These are phyloP conservation scores for Tragelaphus oryx DNA, from an alignment of 2,797 vertebrate species.

Conservation along the genomic window DNA sequence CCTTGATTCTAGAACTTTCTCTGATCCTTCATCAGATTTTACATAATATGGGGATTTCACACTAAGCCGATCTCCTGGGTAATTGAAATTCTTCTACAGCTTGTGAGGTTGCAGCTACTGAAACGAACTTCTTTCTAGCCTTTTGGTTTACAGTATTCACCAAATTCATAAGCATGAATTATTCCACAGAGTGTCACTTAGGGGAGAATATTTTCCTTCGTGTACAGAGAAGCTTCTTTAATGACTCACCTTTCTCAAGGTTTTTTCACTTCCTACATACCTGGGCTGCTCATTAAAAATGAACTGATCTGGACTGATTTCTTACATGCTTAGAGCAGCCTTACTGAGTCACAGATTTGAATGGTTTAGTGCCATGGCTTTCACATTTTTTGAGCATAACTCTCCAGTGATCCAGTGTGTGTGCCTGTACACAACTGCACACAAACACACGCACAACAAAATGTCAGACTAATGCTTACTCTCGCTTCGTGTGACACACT, in stretches of 20 bases:
- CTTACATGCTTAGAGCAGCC: not conserved
- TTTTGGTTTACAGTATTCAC: slow-evolving; percentile 18
- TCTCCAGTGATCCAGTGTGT: not conserved
- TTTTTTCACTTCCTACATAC: slow-evolving; percentile 1
- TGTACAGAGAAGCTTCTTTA: slow-evolving; percentile 11
- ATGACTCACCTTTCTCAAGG: slow-evolving; percentile 15
- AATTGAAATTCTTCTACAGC: not conserved
- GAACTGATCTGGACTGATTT: not conserved
- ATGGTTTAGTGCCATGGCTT: not conserved
- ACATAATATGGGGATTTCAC: slow-evolving; percentile 34
- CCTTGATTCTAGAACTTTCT: slow-evolving; percentile 17
- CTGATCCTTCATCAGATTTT: slow-evolving; percentile 23
- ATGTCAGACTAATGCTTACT: not conserved
- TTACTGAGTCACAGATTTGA: not conserved
- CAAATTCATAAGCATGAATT: slow-evolving; percentile 31
- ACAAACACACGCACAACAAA: not conserved
- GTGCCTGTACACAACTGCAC: not conserved
- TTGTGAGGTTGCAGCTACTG: not conserved
- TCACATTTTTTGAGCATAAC: not conserved
- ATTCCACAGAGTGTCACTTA: slow-evolving; percentile 31
- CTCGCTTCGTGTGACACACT: not conserved
- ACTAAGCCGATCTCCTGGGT: slow-evolving; percentile 4
- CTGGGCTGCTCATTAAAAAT: slow-evolving; percentile 19
- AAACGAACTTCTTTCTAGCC: slow-evolving; percentile 1
- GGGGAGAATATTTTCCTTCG: not conserved